Base-by-base conservation (phyloP, 2,113 vertebrate species). In the Astur gentilis region DNA sequence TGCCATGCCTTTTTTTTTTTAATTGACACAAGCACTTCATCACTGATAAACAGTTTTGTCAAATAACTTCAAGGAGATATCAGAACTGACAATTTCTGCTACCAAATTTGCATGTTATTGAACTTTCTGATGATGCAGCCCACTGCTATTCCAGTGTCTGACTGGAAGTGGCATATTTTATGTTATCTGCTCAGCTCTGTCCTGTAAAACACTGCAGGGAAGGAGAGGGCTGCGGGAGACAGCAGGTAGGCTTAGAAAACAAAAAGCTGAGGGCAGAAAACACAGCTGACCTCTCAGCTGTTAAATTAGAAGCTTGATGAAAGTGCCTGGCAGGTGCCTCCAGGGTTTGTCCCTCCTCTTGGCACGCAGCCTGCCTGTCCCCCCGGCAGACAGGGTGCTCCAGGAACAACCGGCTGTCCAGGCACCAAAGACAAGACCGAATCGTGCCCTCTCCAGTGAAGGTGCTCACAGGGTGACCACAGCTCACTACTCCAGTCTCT, bases 171-270 rank as follows among this genome's bases (percentile, higher is more conserved):
- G 6, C 6, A 19, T 82, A 17, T 84, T 77, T 87, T 62, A 36
- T 36, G 10, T 87, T 71, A 4, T 0, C 38, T 70, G 16, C 12
- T 90, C 57, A 60, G 16, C 4, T 77, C 58, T 31, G 7, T 54
- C 21, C 29, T 87, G 25, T 73, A 83, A 76, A 90, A 27, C 58
- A 54, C 11, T 81, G 40, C 23, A 50, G 29, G 40, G 64, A 78
- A 62, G 65, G 16, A 73, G 12, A 1, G 19, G 10, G 3, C 32
- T n/a, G 10, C 0, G 0, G 16, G 4, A 76, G 44, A 32, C 20
- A 44, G 34, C n/a, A 76, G 16, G 22, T 77, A 38, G 29, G 27
- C 13, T 90, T 12, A 16, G 44, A 54, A 72, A 54, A 70, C 40
- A 55, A 52, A 71, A n/a, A 44, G 4, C 6, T 66, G 31, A 77